Base-by-base conservation (phyloP, 2,888 invertebrate genomes). In the Amiota mariae region DNA sequence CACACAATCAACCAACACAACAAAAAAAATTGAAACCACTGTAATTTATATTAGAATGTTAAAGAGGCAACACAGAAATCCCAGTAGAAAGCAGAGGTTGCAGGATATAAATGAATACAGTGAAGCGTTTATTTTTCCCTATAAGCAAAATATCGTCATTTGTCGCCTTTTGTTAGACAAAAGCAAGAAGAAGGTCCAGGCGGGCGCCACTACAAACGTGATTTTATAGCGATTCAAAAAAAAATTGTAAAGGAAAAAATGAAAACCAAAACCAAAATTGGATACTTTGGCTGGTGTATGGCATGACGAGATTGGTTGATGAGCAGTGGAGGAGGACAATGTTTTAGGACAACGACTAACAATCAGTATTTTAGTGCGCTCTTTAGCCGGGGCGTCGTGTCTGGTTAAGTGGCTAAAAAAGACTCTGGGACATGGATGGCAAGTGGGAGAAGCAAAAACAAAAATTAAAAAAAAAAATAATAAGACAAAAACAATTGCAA, bases 351-450 rank as follows among this genome's bases (percentile, higher is more conserved):
- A 72, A 54, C 71, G 73, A 48, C 71, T 59, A 61, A 57, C 68
- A 64, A 72, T 76, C 74, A 76, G 71, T 71, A 48, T 46, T 59
- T 61, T 71, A 61, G 71, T 59, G 59, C 49, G 71, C 59, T 47
- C 51, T 59, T 59, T 59, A 77, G 72, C 67, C 20, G 70, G 74
- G 78, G 78, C 78, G 78, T 36, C 6, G 8, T 36, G 36, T 36
- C 36, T 36, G 36, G 36, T 36, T 36, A 36, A 36, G 54, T n/a
- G 54, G 54, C 54, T 12, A 36, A n/a, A 54, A 46, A 24, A 68
- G 67, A 68, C n/a, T 51, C 18, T 51, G 67, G 54, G n/a, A 18
- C 15, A 20, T 18, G 11, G 67, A 20, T 51, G 67, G 54, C 24
- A 18, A 48, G 18, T 15, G 11, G 11, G 11, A 15, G 15, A 48